Base-by-base conservation (phyloP, 2,888 invertebrate species). In the Lochmaea capreae region DNA sequence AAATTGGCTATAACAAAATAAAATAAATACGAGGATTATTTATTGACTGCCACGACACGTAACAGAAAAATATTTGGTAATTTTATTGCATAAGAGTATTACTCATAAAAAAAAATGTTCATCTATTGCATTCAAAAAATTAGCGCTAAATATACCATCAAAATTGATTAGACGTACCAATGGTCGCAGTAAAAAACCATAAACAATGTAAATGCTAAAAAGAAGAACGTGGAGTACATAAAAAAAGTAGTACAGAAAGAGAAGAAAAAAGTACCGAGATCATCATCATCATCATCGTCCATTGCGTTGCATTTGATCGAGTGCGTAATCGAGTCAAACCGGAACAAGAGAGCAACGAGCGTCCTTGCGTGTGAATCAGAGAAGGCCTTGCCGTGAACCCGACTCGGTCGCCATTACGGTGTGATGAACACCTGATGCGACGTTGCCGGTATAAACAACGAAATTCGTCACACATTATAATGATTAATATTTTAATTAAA, bases 321-420 rank as follows among this genome's bases (percentile, higher is more conserved):
- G 67, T 66, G 72, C 67, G 72, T 74, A 74, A 70, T 76, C 78
- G 68, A 67, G 73, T 78, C 79, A 77, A 83, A 83, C 82, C 83
- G 83, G 83, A 84, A 84, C 83, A 82, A 83, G 79, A 84, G 83
- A 84, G 82, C 83, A 84, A 84, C 79, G 84, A 78, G 83, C 85
- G 85, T 84, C 85, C 85, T 85, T 85, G 85, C 84, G 83, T 84
- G 83, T 84, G 83, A 84, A 83, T 84, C 84, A 84, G 82, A 83
- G 83, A 83, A 84, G 85, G 81, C 85, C 85, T 85, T 85, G 85
- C 83, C 81, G 79, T 79, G 81, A 71, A 74, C 74, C 59, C 74
- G 52, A 63, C 39, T 57, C 54, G 67, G 71, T 74, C 65, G 71
- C 74, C 74, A 74, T 67, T 67, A 42, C 67, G 71, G 67, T 70